Evolutionary conservation across 2,113 vertebrate genomes (phyloP).

Genomic region (Aramus guarauna): DNA sequence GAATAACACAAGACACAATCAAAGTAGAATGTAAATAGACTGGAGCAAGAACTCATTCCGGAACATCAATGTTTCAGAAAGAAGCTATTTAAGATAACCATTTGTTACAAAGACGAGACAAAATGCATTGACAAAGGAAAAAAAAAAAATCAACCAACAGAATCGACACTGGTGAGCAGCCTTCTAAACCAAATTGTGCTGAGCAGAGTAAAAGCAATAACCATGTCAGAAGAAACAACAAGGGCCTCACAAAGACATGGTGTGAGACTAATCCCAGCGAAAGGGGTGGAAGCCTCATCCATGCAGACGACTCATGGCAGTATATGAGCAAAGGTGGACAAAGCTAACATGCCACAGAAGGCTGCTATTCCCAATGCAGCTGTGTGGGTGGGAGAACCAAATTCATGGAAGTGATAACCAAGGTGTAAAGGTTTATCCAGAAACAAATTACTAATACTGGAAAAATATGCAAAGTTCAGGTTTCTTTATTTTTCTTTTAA

Average conservation of each 20-base stretch:
- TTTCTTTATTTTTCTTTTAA: background rate
- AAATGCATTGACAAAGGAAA: background rate
- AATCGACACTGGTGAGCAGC: background rate
- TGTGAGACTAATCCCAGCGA: background rate
- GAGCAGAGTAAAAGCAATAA: background rate
- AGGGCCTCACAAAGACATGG: accelerated
- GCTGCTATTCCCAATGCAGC: background rate
- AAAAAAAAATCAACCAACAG: background rate
- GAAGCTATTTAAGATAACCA: constrained; percentile 21
- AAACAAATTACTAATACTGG: background rate
- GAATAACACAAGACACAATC: background rate
- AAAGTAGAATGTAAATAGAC: background rate
- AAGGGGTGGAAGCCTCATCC: background rate
- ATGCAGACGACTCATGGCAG: accelerated
- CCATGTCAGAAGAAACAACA: background rate
- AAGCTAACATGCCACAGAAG: background rate
- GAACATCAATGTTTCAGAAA: constrained; percentile 38
- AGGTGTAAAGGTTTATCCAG: background rate
- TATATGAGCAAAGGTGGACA: accelerated
- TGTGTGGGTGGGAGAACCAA: background rate
- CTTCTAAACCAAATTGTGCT: background rate
- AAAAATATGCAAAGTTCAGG: background rate
- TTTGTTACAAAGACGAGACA: constrained; percentile 3
- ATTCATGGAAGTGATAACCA: background rate
- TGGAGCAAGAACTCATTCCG: background rate